phyloP scores from a whole-genome alignment of 2,113 vertebrate species.

The Siniperca chuatsi region DNA sequence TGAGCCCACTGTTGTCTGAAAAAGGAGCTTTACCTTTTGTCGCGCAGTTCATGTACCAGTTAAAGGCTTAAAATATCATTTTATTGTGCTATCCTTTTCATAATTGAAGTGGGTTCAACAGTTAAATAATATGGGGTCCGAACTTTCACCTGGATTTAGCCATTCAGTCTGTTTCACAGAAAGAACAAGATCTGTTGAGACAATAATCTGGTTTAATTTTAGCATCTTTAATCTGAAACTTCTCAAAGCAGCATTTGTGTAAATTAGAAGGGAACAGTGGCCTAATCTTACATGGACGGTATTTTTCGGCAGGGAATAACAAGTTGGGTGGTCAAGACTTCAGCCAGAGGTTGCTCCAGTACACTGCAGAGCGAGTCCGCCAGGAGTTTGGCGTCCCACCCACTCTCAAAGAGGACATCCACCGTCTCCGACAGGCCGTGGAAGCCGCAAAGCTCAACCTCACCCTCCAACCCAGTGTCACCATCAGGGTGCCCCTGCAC shows the following conservation, averaged over 20 bases:
- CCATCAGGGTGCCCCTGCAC: constrained; percentile 84
- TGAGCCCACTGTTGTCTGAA: not conserved
- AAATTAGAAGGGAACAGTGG: not conserved
- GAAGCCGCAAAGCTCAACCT: constrained; percentile 95
- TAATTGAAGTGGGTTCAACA: not conserved
- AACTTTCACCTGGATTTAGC: not conserved
- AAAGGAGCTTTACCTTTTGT: not conserved
- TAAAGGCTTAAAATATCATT: not conserved
- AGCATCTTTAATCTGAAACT: not conserved
- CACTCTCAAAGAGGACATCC: constrained; percentile 91
- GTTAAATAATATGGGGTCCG: not conserved
- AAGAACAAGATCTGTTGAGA: not conserved
- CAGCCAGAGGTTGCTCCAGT: constrained; percentile 93
- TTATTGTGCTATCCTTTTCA: not conserved
- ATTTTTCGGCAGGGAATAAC: constrained; percentile 90
- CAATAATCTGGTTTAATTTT: not conserved
- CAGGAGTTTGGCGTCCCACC: constrained; percentile 87
- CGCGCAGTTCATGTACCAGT: not conserved
- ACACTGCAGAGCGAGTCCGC: constrained; percentile 85
- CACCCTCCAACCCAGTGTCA: constrained; percentile 84
- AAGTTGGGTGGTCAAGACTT: constrained; percentile 98
- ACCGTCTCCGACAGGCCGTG: constrained; percentile 91
- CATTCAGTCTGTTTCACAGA: not conserved
- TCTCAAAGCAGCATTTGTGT: not conserved
- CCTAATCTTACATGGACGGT: not conserved